Evolutionary conservation across 2,888 invertebrate genomes (phyloP), one percentile per base, ranked within the genome.

Genomic region (Cephus runcator): DNA sequence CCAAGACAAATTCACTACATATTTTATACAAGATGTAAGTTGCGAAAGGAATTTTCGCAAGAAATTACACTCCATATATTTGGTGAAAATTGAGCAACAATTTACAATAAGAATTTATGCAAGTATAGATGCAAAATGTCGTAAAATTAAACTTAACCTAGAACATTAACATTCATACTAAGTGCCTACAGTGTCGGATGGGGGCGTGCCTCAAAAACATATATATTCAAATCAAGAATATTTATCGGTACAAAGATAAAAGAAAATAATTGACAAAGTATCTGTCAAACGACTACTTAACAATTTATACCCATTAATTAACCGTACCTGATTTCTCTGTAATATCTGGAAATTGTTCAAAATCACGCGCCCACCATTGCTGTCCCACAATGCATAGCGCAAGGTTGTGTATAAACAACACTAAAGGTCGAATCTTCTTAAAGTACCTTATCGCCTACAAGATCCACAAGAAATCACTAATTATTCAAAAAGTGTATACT

Each of bases 361-460:
- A 92, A 92, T 92, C 92, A 92, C 92, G 92, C 92, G 92, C 92
- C 92, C 92, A 92, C 92, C 92, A 92, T 92, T 91, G 87, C 89
- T 88, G 85, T 88, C 89, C 91, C 91, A 91, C 83, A 88, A 85
- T 91, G 87, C 91, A 89, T 84, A 86, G 85, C 87, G 87, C 85
- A 85, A 85, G 85, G 87, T 87, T 84, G 87, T 87, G 87, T 91
- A 88, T 86, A 88, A 88, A 90, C 87, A 86, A 82, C 85, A 84
- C 83, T 84, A 87, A 86, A 87, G 84, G 85, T 86, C 81, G 81
- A 79, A 34, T 33, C 35, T 71, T 34, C 23, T 71, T 71, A 31
- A 71, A 31, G 12, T 12, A 71, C 9, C 71, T 71, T 71, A 71
- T 71, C 15, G 33, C 31, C 71, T 15, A 34, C 12, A 34, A 71